These are phyloP conservation scores for Dreissena polymorpha DNA, from an alignment of 1,140 invertebrate species.

Conservation along the genomic window DNA sequence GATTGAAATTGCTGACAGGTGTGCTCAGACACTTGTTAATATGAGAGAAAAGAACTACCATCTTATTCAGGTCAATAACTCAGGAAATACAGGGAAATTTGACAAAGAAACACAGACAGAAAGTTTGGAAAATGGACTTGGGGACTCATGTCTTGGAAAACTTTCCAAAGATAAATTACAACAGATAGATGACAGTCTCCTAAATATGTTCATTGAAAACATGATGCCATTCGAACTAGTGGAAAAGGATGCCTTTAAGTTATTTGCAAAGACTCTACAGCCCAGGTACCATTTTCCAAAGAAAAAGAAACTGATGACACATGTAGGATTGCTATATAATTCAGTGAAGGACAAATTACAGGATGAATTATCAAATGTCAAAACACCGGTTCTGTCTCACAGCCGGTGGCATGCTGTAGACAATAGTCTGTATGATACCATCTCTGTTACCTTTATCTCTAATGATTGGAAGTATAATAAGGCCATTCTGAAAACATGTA, in stretches of 20 bases:
- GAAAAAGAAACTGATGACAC: slow-evolving; percentile 47
- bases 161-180: slow-evolving; percentile 35
- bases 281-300: slow-evolving; percentile 50
- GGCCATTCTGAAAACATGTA: not conserved
- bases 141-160: slow-evolving; percentile 18
- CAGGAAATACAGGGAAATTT: not conserved
- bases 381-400: slow-evolving; percentile 30
- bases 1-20: slow-evolving; percentile 37
- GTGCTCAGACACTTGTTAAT: slow-evolving; percentile 43
- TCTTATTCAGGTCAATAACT: not conserved
- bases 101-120: slow-evolving; percentile 41
- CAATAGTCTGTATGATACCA: slow-evolving; percentile 9
- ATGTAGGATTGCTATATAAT: slow-evolving; percentile 37
- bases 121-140: not conserved
- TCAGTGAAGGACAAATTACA: slow-evolving; percentile 29
- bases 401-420: slow-evolving; percentile 1
- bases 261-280: slow-evolving; percentile 44
- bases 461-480: slow-evolving; percentile 28
- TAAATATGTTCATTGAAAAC: slow-evolving; percentile 50
- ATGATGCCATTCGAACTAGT: slow-evolving; percentile 43
- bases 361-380: not conserved
- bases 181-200: slow-evolving; percentile 43
- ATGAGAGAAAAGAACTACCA: slow-evolving; percentile 44
- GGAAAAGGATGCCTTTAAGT: slow-evolving; percentile 51
- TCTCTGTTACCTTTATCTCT: slow-evolving; percentile 20